These are phyloP conservation scores for Epizoanthus stellaris DNA, from an alignment of 92 coral and sea anemone genomes.

Conservation along the genomic window DNA sequence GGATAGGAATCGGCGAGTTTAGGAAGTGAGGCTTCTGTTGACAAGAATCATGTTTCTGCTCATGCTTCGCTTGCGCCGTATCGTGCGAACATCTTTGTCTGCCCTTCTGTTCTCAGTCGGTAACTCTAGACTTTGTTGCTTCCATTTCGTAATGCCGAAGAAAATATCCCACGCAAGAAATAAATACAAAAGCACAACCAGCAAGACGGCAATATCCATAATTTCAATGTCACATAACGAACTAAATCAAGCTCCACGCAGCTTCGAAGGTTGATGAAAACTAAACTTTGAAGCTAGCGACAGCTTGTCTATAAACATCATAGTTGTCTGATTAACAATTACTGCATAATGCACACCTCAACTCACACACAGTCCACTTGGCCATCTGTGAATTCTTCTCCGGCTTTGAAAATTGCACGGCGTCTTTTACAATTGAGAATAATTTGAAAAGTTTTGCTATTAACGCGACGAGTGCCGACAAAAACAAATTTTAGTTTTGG, in stretches of 20 bases:
- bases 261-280: not conserved
- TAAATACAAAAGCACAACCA: not conserved
- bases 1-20: too few relatives aligned
- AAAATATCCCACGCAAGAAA: constrained; percentile 12
- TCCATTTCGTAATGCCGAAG: not conserved
- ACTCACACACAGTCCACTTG: too few relatives aligned
- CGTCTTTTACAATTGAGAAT: not conserved
- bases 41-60: constrained; percentile 12
- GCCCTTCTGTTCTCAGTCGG: not conserved
- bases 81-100: not conserved
- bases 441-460: not conserved
- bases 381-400: not conserved
- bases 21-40: not conserved
- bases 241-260: not conserved
- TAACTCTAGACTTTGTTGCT: not conserved
- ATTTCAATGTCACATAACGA: not conserved
- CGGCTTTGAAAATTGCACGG: not conserved
- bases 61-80: not conserved
- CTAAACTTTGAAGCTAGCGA: not conserved
- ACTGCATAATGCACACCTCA: not conserved
- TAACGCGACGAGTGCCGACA: not conserved
- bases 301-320: not conserved
- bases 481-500: not conserved
- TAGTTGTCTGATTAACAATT: not conserved
- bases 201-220: not conserved